phyloP scores from a whole-genome alignment of 2,797 vertebrate species.

The Peromyscus attwateri region DNA sequence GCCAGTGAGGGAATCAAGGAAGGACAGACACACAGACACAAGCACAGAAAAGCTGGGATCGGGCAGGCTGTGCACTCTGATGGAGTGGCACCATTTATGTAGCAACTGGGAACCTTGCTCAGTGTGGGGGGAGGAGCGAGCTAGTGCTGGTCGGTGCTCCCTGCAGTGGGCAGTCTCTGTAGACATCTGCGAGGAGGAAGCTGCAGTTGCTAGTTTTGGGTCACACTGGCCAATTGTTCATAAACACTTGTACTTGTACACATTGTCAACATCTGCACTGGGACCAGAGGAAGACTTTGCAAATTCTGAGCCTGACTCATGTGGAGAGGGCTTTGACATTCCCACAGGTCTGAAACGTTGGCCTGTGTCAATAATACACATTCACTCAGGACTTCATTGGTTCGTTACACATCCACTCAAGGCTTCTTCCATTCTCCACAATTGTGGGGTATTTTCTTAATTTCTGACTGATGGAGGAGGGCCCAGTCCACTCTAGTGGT shows the following conservation, averaged over 20 bases:
- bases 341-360: background rate
- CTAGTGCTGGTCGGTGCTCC: too few species aligned
- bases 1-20: background rate
- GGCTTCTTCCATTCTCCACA: background rate
- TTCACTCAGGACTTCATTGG: too few species aligned
- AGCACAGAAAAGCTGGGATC: background rate
- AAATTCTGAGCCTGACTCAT: background rate
- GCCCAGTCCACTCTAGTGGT: background rate
- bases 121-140: background rate
- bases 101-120: background rate
- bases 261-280: background rate
- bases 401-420: background rate
- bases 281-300: background rate
- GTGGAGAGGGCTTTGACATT: background rate
- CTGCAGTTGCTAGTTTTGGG: background rate
- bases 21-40: background rate
- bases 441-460: background rate
- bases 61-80: background rate
- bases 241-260: background rate
- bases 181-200: background rate
- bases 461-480: background rate
- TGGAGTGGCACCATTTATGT: background rate
- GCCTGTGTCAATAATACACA: too few species aligned
- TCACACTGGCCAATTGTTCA: background rate
- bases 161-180: background rate